Conservation (phyloP, 2,888 invertebrate genomes). For the Brachynemurus nebulosus region DNA sequence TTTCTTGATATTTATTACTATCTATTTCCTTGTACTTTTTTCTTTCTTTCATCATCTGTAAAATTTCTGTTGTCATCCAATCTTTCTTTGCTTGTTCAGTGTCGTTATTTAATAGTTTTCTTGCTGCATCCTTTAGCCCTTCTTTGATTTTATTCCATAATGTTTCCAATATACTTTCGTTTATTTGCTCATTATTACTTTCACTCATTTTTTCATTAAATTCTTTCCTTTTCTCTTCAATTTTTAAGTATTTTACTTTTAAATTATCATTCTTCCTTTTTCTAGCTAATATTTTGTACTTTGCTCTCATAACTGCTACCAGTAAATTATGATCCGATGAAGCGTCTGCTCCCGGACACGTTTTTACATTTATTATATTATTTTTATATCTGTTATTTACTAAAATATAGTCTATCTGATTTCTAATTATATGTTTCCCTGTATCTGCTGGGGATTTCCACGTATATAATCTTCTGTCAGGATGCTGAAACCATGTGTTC, state of each 20-base stretch:
- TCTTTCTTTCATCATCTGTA: constrained; percentile 2
- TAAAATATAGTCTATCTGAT: constrained; percentile 20
- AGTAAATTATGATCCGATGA: constrained; percentile 17
- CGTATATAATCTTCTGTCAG: neutral
- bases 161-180: constrained; percentile 2
- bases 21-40: neutral
- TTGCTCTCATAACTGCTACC: constrained; percentile 9
- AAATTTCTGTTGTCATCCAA: constrained; percentile 15
- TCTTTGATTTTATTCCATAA: neutral
- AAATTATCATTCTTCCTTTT: constrained; percentile 2
- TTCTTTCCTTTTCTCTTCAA: constrained; percentile 1
- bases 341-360: constrained; percentile 18
- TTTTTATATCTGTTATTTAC: constrained; percentile 17
- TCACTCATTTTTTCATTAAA: constrained; percentile 4
- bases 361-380: constrained; percentile 13
- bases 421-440: constrained; percentile 16
- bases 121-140: neutral
- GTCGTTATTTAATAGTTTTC: neutral
- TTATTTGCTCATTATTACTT: constrained; percentile 7
- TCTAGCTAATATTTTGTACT: constrained; percentile 8
- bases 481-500: neutral
- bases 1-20: neutral
- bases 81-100: neutral
- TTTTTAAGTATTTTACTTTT: constrained; percentile 7
- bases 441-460: constrained; percentile 5